Conservation (phyloP, 1,140 invertebrate genomes). For the Polypedilum pembai region DNA sequence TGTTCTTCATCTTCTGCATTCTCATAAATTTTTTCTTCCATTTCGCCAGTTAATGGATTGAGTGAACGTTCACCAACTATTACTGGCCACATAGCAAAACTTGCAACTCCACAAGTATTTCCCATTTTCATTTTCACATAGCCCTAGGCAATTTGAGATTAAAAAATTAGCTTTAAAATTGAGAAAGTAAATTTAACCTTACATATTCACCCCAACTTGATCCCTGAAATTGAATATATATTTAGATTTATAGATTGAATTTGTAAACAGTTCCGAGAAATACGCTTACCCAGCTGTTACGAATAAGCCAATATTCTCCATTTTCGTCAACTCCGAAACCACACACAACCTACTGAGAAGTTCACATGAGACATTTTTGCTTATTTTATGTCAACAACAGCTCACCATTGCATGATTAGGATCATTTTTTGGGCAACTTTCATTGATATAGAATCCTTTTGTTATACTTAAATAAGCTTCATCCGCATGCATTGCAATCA, state of each 20-base stretch:
- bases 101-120: conserved; percentile 6
- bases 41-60: neutral
- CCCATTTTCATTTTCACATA: neutral
- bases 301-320: neutral
- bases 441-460: neutral
- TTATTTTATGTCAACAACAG: too few relatives aligned
- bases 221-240: neutral
- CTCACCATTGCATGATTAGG: neutral
- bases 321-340: neutral
- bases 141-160: neutral
- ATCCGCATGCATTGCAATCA: neutral
- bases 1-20: too few relatives aligned
- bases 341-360: neutral
- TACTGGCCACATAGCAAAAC: neutral
- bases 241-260: neutral
- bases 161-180: neutral
- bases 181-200: neutral
- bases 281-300: neutral
- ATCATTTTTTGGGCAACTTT: neutral
- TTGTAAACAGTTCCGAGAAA: neutral
- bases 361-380: too few relatives aligned
- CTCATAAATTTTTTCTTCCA: neutral
- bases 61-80: neutral
- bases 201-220: neutral
- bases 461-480: neutral